Percentiles rank a stretch among this genome's conserved stretches.
Evolutionary conservation across 2,888 invertebrate species (phyloP).

Genomic region (Agonopterix alstromeriana): DNA sequence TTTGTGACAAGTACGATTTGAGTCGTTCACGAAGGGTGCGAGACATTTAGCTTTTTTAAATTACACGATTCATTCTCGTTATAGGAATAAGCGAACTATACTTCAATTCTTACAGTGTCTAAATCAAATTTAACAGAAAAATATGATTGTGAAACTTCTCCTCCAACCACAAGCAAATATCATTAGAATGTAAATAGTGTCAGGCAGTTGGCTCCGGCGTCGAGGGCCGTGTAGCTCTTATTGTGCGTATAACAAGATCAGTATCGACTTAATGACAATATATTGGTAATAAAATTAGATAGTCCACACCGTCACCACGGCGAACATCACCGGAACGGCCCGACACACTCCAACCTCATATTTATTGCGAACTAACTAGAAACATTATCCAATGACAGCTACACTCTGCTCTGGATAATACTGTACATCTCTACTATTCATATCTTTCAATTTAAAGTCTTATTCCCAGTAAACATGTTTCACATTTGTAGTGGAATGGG

Average conservation of each 20-base stretch:
- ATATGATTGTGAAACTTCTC: slow-evolving; percentile 71
- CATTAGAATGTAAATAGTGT: slow-evolving; percentile 75
- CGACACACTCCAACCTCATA: slow-evolving; percentile 53
- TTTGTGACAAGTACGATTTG: no score
- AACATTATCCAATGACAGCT: slow-evolving; percentile 67
- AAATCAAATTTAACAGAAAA: slow-evolving; percentile 69
- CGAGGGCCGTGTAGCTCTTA: slow-evolving; percentile 57
- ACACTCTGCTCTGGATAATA: slow-evolving; percentile 50
- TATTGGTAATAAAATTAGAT: slow-evolving; percentile 77
- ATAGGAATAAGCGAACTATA: no score
- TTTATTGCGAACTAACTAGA: slow-evolving; percentile 72
- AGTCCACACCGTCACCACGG: slow-evolving; percentile 66
- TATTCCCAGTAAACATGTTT: slow-evolving; percentile 38
- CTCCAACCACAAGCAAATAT: slow-evolving; percentile 63
- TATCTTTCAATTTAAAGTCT: slow-evolving; percentile 43
- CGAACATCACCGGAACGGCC: slow-evolving; percentile 51
- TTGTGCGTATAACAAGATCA: slow-evolving; percentile 77
- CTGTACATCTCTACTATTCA: slow-evolving; percentile 34
- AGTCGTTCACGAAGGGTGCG: no score
- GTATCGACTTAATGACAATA: slow-evolving; percentile 77
- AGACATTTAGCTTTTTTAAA: no score
- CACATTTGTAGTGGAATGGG: slow-evolving; percentile 29
- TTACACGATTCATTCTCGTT: no score
- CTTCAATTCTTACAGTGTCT: slow-evolving; percentile 33
- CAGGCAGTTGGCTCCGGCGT: slow-evolving; percentile 39